Evolutionary conservation across 2,113 vertebrate species (phyloP).

Genomic region (Lampris megalopsis): DNA sequence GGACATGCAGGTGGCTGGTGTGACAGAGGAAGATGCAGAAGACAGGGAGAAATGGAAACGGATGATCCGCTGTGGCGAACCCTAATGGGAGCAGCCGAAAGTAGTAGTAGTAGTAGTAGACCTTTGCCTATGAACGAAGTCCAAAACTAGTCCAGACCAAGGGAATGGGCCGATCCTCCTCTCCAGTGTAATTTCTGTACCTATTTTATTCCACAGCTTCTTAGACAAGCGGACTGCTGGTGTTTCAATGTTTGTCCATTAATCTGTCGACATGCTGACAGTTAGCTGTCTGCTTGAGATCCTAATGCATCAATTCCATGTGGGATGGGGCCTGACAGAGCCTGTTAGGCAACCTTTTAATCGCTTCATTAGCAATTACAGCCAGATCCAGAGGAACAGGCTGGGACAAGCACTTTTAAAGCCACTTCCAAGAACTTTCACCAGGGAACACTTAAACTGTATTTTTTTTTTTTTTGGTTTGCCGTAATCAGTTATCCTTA

Average conservation of each 20-base stretch:
- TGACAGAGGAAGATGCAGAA: too few relatives aligned
- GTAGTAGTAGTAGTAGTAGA: too few relatives aligned
- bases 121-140: too few relatives aligned
- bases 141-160: slow-evolving; percentile 19
- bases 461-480: neutral
- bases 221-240: slow-evolving; percentile 12
- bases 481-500: neutral
- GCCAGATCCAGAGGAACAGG: slow-evolving; percentile 35
- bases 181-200: slow-evolving; percentile 13
- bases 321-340: slow-evolving; percentile 53
- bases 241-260: slow-evolving; percentile 56
- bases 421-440: slow-evolving; percentile 25
- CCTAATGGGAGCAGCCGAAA: too few relatives aligned
- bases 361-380: slow-evolving; percentile 64
- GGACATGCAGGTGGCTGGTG: too few relatives aligned
- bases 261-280: slow-evolving; percentile 66
- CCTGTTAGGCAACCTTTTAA: slow-evolving; percentile 63
- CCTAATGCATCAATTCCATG: slow-evolving; percentile 68
- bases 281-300: slow-evolving; percentile 60
- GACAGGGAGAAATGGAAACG: too few relatives aligned
- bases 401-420: slow-evolving; percentile 37
- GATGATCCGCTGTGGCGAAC: too few relatives aligned
- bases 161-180: slow-evolving; percentile 20
- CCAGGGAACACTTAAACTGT: slow-evolving; percentile 8
- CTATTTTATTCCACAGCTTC: slow-evolving; percentile 19